Percentiles rank a stretch among this genome's conserved stretches.
These are phyloP conservation scores for Hypothenemus hampei DNA, from an alignment of 1,140 invertebrate genomes.

Conservation along the genomic window DNA sequence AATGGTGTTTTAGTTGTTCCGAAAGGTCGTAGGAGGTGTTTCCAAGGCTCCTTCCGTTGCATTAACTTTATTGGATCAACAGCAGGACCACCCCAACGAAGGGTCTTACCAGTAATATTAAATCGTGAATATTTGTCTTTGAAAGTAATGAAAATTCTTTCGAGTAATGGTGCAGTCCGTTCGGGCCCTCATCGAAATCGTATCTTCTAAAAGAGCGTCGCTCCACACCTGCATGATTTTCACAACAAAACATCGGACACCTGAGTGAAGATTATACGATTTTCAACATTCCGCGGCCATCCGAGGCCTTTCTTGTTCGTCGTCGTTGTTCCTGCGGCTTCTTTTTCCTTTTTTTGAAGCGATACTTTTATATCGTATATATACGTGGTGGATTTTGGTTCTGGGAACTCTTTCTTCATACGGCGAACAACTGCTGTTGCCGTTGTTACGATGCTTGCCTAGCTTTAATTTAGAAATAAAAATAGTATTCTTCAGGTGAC, in stretches of 20 bases:
- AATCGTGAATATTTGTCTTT: too few species aligned
- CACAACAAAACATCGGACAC: conserved; percentile 26
- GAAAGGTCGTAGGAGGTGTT: too few species aligned
- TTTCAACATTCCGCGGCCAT: conserved; percentile 24
- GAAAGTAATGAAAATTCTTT: too few species aligned
- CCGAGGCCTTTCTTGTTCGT: conserved; percentile 11
- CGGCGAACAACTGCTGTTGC: background rate
- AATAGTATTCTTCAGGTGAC: background rate
- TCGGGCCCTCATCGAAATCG: conserved; percentile 11
- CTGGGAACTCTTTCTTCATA: background rate
- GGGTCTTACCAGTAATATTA: too few species aligned
- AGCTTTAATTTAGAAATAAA: too few species aligned
- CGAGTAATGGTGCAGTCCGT: conserved; percentile 19
- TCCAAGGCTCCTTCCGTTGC: too few species aligned
- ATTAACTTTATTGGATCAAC: too few species aligned
- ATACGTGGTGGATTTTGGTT: background rate
- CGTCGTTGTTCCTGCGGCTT: background rate
- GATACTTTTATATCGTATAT: background rate
- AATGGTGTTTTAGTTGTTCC: too few species aligned
- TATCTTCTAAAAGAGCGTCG: conserved; percentile 25
- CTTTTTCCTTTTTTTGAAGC: conserved; percentile 5
- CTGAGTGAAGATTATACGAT: conserved; percentile 28
- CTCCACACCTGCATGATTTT: conserved; percentile 27
- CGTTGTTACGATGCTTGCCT: too few species aligned
- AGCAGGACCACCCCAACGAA: too few species aligned